These are phyloP conservation scores for Alethe diademata DNA, from an alignment of 2,113 vertebrate species.

Conservation along the genomic window DNA sequence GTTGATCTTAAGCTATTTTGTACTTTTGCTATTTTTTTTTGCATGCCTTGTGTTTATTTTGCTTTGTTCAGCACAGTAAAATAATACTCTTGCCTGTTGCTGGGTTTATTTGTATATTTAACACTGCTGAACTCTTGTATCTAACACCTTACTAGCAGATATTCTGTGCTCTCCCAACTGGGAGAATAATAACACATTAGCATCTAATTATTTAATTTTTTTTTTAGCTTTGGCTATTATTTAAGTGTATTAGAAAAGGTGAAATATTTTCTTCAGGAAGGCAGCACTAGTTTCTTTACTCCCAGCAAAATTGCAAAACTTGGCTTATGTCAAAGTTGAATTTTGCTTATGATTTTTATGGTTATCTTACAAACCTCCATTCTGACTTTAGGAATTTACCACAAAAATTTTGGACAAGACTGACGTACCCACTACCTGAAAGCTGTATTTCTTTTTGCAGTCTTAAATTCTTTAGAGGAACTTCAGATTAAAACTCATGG, in stretches of 20 bases:
- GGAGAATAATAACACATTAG: background rate
- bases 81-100: background rate
- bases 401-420: background rate
- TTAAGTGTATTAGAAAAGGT: background rate
- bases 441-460: background rate
- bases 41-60: background rate
- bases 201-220: background rate
- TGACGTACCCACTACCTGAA: background rate
- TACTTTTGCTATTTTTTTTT: background rate
- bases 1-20: background rate
- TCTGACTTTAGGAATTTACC: background rate
- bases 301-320: background rate
- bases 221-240: background rate
- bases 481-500: background rate
- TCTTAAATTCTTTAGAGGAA: background rate
- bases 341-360: background rate
- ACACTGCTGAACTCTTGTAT: background rate
- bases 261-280: background rate
- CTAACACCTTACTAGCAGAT: background rate
- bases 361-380: background rate
- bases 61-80: background rate
- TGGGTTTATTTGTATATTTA: constrained; percentile 23
- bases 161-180: background rate
- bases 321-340: background rate
- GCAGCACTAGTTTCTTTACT: background rate